Evolutionary conservation across 2,113 vertebrate species (phyloP), one percentile per base, ranked within the genome.

Genomic region (Brevimyrus niger): DNA sequence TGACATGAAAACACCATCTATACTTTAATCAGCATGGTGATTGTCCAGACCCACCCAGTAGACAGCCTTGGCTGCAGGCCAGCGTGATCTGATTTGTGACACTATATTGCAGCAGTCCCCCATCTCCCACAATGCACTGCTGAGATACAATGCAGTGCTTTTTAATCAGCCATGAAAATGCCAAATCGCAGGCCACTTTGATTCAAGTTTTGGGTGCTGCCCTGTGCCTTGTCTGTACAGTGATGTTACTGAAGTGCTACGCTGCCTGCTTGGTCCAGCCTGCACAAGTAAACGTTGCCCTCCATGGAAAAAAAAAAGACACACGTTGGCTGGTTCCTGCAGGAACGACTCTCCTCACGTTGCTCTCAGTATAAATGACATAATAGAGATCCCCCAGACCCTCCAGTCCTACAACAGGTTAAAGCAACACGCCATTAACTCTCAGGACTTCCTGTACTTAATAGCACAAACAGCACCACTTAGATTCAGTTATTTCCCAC

Each of bases 311-410:
- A 15, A 23, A 42, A n/a, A 3, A 15, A 23, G 6, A 21, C n/a
- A 4, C 0, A 19, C 13, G 1, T 10, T 3, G 8, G 88, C 47
- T 69, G 15, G n/a, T 15, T 80, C 5, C 9, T 13, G 88, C 21
- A 11, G 13, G 87, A 38, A 1, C 0, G 31, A 48, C 88, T 23
- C 61, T 19, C 50, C 65, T 80, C 47, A 50, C 69, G 6, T 13
- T 35, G 69, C 69, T 88, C 88, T 47, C 46, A 3, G 88, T 47
- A 50, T 88, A 88, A 80, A 27, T 27, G 88, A 80, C 31, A 80
- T 48, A 48, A 88, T 73, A 11, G 11, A 9, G 27, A 19, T 88
- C 69, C 88, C 82, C 44, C 50, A 69, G 88, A 44, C 47, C 7
- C 46, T 47, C 46, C 46, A 47, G 46, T 47, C 46, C 55, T 73